These are phyloP conservation scores for Blastomussa wellsi DNA, from an alignment of 92 coral and sea anemone species.

Conservation along the genomic window DNA sequence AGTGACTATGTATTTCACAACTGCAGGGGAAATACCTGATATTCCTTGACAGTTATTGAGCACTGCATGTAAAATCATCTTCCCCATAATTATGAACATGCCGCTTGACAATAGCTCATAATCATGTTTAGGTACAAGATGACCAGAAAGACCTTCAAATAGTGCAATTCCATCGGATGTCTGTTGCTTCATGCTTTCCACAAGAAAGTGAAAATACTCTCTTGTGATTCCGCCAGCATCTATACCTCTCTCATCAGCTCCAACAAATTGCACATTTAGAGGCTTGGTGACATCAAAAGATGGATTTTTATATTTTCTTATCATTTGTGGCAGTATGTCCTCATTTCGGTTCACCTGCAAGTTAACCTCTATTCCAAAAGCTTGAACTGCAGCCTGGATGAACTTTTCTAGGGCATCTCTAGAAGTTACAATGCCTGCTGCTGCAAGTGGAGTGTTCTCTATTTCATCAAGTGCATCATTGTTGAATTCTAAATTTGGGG, in stretches of 20 bases:
- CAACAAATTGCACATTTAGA: constrained; percentile 37
- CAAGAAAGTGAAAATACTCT: constrained; percentile 35
- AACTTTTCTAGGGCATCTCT: constrained; percentile 35
- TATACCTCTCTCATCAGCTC: constrained; percentile 16
- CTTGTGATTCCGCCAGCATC: constrained; percentile 52
- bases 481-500: too few relatives aligned
- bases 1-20: constrained; percentile 32
- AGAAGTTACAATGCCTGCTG: constrained; percentile 2
- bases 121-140: constrained; percentile 38
- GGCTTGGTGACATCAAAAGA: constrained; percentile 37
- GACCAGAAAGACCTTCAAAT: constrained; percentile 46
- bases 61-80: constrained; percentile 47
- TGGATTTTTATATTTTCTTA: constrained; percentile 55
- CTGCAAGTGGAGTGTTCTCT: constrained; percentile 47
- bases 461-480: constrained; percentile 1
- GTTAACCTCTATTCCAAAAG: constrained; percentile 29
- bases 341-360: constrained; percentile 29
- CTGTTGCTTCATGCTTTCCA: constrained; percentile 31
- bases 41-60: constrained; percentile 40
- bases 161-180: constrained; percentile 30
- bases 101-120: constrained; percentile 52
- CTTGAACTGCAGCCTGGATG: constrained; percentile 28
- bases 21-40: constrained; percentile 49
- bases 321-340: constrained; percentile 46
- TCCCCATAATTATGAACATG: constrained; percentile 40